A percentile compares a stretch with the other conserved stretches of the same genome.
phyloP scores from a whole-genome alignment of 2,797 vertebrate species.

The Onychomys arenicola region DNA sequence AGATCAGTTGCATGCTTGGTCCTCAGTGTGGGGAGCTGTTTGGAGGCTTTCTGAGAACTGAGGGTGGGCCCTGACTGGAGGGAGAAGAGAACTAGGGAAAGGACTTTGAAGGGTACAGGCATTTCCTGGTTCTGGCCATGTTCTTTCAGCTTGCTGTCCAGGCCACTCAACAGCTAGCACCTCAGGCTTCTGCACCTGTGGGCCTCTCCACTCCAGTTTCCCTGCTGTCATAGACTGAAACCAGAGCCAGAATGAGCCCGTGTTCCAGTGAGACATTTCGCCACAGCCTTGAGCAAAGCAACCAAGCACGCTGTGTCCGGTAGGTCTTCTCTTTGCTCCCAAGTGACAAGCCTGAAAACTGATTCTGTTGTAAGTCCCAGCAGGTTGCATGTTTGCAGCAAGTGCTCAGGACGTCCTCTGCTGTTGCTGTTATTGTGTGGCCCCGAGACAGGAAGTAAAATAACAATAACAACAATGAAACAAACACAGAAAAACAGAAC shows the following conservation, averaged over 20 bases:
- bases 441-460: not conserved
- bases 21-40: not conserved
- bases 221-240: not conserved
- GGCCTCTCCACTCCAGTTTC: not conserved
- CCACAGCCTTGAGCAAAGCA: not conserved
- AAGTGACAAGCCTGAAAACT: not conserved
- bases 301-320: not conserved
- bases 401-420: not conserved
- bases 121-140: not conserved
- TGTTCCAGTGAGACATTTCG: no score
- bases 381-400: not conserved
- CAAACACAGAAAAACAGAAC: not conserved
- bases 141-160: not conserved
- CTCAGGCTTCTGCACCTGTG: not conserved
- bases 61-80: not conserved
- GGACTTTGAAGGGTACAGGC: not conserved
- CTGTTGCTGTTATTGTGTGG: not conserved
- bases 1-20: not conserved
- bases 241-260: not conserved
- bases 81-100: not conserved
- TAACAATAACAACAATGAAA: not conserved
- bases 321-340: not conserved
- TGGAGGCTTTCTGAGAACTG: not conserved
- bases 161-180: not conserved
- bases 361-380: not conserved